Percentiles rank a stretch among this genome's conserved stretches.
These are phyloP conservation scores for Achatina immaculata DNA, from an alignment of 1,140 invertebrate species.

Conservation along the genomic window DNA sequence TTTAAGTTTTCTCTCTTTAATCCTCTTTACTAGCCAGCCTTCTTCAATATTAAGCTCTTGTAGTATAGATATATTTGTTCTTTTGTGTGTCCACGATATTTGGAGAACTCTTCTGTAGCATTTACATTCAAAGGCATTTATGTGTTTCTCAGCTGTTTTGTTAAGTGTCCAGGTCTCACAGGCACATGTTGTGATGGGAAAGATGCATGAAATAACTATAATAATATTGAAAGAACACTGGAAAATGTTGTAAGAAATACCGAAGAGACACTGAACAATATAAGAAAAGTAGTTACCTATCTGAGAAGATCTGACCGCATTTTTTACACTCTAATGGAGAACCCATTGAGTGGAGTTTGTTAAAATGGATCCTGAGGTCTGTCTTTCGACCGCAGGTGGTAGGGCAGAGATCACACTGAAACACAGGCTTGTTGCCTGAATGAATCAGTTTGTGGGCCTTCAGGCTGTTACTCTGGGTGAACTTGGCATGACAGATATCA, in stretches of 20 bases:
- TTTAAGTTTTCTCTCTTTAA: no score
- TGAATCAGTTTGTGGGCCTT: constrained; percentile 91
- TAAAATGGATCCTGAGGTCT: constrained; percentile 94
- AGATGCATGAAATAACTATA: no score
- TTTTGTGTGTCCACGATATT: no score
- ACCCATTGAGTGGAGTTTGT: constrained; percentile 95
- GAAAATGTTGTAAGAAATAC: background rate
- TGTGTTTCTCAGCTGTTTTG: no score
- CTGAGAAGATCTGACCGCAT: constrained; percentile 92
- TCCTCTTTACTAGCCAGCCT: no score
- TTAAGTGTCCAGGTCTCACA: no score
- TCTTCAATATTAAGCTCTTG: no score
- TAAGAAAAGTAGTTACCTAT: constrained; percentile 73
- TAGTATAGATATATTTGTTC: no score
- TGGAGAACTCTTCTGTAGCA: no score
- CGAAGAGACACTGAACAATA: background rate
- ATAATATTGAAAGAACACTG: no score
- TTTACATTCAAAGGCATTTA: no score
- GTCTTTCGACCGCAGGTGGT: constrained; percentile 97
- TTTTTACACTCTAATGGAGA: constrained; percentile 92
- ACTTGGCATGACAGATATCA: constrained; percentile 83
- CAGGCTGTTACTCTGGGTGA: constrained; percentile 94
- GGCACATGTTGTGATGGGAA: no score
- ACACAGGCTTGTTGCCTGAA: constrained; percentile 94
- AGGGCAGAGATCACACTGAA: constrained; percentile 94